Evolutionary conservation across 1,140 invertebrate genomes (phyloP).

Genomic region (Phortica variegata): DNA sequence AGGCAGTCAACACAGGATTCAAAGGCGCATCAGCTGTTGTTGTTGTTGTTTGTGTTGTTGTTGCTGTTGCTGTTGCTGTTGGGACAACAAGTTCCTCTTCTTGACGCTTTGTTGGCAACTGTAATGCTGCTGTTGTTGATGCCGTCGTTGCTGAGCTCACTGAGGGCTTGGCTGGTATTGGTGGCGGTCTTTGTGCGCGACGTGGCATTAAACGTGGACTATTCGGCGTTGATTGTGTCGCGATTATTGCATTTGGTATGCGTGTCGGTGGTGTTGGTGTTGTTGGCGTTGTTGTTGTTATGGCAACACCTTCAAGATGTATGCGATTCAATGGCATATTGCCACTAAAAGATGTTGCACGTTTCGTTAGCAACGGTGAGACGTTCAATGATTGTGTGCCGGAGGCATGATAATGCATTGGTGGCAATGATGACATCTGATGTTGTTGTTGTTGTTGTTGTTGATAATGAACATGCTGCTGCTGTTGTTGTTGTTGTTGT

Average conservation of each 20-base stretch:
- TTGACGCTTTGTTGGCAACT: no score
- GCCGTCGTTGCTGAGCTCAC: slow-evolving; percentile 9
- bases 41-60: neutral
- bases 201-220: slow-evolving; percentile 70
- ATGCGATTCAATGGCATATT: slow-evolving; percentile 37
- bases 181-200: slow-evolving; percentile 61
- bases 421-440: slow-evolving; percentile 34
- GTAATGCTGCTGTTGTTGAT: neutral
- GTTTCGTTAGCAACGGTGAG: slow-evolving; percentile 45
- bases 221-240: slow-evolving; percentile 65
- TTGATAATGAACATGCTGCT: slow-evolving; percentile 19
- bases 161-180: slow-evolving; percentile 56
- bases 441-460: slow-evolving; percentile 18
- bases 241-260: slow-evolving; percentile 7
- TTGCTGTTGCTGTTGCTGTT: neutral
- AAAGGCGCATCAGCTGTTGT: neutral
- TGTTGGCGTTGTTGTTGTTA: no score
- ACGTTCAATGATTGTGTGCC: slow-evolving; percentile 40
- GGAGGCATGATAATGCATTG: slow-evolving; percentile 23
- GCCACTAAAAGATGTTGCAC: slow-evolving; percentile 51
- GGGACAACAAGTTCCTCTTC: neutral
- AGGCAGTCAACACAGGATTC: slow-evolving; percentile 35
- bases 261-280: neutral
- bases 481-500: slow-evolving; percentile 12
- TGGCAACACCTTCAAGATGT: slow-evolving; percentile 9